Conservation (phyloP, 2,888 invertebrate species). For the Acanthosoma haemorrhoidale region DNA sequence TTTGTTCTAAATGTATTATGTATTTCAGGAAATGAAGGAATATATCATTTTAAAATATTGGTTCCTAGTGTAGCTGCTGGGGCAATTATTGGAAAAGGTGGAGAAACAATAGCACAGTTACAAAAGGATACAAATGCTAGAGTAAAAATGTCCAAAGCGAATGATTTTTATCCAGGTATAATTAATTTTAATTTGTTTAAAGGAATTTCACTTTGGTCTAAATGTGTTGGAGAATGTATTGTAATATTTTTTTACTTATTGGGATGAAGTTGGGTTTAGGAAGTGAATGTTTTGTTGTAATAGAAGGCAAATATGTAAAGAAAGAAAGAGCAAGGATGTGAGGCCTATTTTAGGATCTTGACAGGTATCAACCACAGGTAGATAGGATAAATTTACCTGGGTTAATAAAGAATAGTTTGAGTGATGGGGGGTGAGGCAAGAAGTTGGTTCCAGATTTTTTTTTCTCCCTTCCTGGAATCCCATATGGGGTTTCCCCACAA, state of each 20-base stretch:
- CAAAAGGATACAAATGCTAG: conserved; percentile 96
- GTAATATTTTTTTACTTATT: not conserved
- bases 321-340: too few relatives aligned
- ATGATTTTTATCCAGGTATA: conserved; percentile 98
- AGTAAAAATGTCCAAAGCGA: conserved; percentile 99
- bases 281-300: not conserved
- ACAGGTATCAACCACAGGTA: too few relatives aligned
- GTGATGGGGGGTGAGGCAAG: too few relatives aligned
- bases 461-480: too few relatives aligned
- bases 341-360: too few relatives aligned
- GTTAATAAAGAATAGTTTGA: too few relatives aligned
- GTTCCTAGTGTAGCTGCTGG: conserved; percentile 96
- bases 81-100: conserved; percentile 98
- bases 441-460: too few relatives aligned
- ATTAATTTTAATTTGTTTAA: conserved; percentile 43
- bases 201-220: too few relatives aligned
- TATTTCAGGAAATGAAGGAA: conserved; percentile 57
- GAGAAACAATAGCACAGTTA: conserved; percentile 95
- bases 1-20: conserved; percentile 2
- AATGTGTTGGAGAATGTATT: too few relatives aligned
- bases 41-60: conserved; percentile 93
- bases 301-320: too few relatives aligned
- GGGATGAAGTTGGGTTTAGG: not conserved
- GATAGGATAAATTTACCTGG: too few relatives aligned
- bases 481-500: too few relatives aligned